phyloP scores from a whole-genome alignment of 1,140 invertebrate genomes.

The Mactra quadrangularis region DNA sequence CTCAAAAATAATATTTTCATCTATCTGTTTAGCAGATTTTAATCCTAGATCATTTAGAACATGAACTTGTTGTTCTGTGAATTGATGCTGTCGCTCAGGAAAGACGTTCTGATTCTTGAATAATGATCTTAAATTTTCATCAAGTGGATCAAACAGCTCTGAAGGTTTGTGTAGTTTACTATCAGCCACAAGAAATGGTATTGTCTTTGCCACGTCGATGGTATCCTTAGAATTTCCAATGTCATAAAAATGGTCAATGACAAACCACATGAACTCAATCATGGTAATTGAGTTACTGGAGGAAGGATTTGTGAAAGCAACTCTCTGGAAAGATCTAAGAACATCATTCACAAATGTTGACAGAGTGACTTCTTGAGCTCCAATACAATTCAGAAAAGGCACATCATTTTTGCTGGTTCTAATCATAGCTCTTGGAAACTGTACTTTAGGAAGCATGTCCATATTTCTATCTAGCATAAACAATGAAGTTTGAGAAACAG shows the following conservation, averaged over 20 bases:
- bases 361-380: background rate
- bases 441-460: too few relatives aligned
- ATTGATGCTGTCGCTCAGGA: background rate
- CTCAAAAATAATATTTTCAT: background rate
- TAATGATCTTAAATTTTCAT: background rate
- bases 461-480: too few relatives aligned
- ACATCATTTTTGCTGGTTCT: background rate
- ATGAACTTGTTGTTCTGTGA: background rate
- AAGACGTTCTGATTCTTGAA: constrained; percentile 8
- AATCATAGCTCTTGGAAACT: too few relatives aligned
- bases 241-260: background rate
- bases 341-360: background rate
- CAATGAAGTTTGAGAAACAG: too few relatives aligned
- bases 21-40: background rate
- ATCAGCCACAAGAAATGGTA: constrained; percentile 4
- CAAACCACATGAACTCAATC: constrained; percentile 4
- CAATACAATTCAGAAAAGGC: background rate
- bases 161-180: background rate
- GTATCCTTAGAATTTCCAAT: background rate
- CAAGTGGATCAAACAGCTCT: constrained; percentile 20
- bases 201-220: background rate
- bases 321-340: background rate
- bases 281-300: too few relatives aligned
- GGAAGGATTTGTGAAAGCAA: too few relatives aligned
- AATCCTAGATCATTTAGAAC: constrained; percentile 1